phyloP scores from a whole-genome alignment of 2,113 vertebrate species.

The Varanus salvator region DNA sequence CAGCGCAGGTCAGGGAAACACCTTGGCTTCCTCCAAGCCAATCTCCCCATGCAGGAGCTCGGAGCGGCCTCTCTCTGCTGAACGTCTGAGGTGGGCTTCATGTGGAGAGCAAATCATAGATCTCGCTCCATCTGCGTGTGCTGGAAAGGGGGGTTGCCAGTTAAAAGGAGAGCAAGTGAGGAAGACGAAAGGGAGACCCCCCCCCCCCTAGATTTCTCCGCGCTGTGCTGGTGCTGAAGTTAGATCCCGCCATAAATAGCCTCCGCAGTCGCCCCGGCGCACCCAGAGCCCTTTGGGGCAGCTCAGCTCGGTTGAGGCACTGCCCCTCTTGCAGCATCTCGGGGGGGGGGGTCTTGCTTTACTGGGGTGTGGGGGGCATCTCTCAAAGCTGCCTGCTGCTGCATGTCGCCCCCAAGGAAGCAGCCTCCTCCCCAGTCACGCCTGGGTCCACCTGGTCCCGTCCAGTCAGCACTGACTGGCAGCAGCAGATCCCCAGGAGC shows the following conservation, averaged over 20 bases:
- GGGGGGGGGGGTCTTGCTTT: not conserved
- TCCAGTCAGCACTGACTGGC: too few relatives aligned
- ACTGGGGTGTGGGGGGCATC: too few relatives aligned
- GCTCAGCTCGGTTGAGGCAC: not conserved
- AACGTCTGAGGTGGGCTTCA: conserved; percentile 58
- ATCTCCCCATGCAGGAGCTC: not conserved
- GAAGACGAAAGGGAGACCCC: conserved; percentile 25
- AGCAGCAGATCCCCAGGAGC: too few relatives aligned
- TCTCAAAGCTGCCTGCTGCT: too few relatives aligned
- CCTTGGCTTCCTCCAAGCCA: not conserved
- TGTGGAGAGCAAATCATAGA: conserved; percentile 75
- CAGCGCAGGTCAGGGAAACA: not conserved
- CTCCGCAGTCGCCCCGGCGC: conserved; percentile 19
- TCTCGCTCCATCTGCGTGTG: conserved; percentile 57
- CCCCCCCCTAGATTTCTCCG: conserved; percentile 39
- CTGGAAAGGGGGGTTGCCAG: conserved; percentile 40
- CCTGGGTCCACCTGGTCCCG: too few relatives aligned
- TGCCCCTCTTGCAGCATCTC: conserved; percentile 15
- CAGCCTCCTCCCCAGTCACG: too few relatives aligned
- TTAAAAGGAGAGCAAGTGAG: conserved; percentile 60
- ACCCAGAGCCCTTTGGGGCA: not conserved
- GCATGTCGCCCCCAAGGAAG: too few relatives aligned
- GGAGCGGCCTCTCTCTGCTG: conserved; percentile 55
- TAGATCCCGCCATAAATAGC: conserved; percentile 38
- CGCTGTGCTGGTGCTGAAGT: not conserved